These are phyloP conservation scores for Ochropacha duplaris DNA, from an alignment of 2,888 invertebrate species.

Conservation along the genomic window DNA sequence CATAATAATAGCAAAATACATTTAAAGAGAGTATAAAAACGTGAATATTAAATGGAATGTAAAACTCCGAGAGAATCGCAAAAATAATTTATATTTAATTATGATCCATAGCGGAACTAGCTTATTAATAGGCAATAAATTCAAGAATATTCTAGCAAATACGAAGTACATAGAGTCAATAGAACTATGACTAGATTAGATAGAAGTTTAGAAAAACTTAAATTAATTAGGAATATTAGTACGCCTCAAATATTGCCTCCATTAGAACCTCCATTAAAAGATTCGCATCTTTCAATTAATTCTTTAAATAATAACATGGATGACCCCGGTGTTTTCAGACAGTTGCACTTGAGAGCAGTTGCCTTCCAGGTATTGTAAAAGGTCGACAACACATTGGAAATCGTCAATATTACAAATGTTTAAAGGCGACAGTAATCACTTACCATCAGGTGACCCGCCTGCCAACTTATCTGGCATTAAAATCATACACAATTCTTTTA, in stretches of 20 bases:
- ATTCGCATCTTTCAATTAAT: neutral
- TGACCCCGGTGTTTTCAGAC: no score
- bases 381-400: no score
- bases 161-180: conserved; percentile 21
- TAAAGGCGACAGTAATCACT: no score
- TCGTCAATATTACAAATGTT: no score
- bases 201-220: conserved; percentile 17
- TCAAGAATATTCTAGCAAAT: conserved; percentile 25
- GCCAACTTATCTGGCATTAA: no score
- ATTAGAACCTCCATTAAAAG: neutral
- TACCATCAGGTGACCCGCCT: no score
- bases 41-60: conserved; percentile 41
- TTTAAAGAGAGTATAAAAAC: conserved; percentile 32
- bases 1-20: neutral
- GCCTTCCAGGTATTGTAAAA: no score
- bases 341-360: no score
- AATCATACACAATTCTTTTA: no score
- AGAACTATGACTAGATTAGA: conserved; percentile 45
- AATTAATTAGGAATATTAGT: conserved; percentile 16
- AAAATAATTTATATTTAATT: conserved; percentile 34
- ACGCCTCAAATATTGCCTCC: conserved; percentile 15
- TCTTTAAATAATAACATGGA: no score
- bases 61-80: conserved; percentile 42
- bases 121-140: conserved; percentile 20
- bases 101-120: conserved; percentile 7